A percentile compares a stretch with the other conserved stretches of the same genome.
These are phyloP conservation scores for Calyptommatus sinebrachiatus DNA, from an alignment of 2,113 vertebrate genomes.

Conservation along the genomic window DNA sequence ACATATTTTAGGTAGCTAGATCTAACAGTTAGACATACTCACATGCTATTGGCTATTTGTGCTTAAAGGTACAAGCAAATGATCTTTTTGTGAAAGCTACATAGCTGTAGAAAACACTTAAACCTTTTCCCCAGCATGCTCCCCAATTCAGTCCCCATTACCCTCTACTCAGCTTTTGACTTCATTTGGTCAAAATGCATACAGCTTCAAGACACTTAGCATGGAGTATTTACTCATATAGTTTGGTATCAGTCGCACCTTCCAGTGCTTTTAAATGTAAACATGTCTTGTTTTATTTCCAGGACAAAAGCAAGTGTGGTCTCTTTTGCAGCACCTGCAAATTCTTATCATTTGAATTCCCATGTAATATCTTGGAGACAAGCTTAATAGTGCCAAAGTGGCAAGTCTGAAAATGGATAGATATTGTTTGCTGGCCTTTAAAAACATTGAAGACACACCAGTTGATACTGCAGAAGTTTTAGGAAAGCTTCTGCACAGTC, in stretches of 20 bases:
- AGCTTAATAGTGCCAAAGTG: constrained; percentile 7
- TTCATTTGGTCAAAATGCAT: neutral
- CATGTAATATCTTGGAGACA: neutral
- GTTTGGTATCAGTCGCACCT: constrained; percentile 31
- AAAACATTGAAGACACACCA: neutral
- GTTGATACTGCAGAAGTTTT: neutral
- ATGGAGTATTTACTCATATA: constrained; percentile 41
- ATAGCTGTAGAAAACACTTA: neutral
- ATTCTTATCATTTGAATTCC: constrained; percentile 4
- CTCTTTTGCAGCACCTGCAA: constrained; percentile 38
- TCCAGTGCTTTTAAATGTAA: constrained; percentile 41
- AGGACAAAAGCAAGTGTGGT: constrained; percentile 33
- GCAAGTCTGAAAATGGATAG: neutral
- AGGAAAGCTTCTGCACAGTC: too few species aligned
- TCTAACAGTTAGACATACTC: too few species aligned
- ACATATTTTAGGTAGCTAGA: too few species aligned
- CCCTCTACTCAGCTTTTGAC: neutral
- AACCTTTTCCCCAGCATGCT: neutral
- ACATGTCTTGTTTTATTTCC: constrained; percentile 29
- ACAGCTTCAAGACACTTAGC: constrained; percentile 22
- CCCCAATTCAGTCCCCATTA: neutral
- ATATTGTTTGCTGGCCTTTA: neutral
- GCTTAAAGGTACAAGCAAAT: too few species aligned
- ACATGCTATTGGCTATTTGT: too few species aligned
- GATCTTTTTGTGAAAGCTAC: neutral